Percentiles rank a stretch among this genome's conserved stretches.
Conservation (phyloP, 1,140 invertebrate species). For the Phocides pigmalion region DNA sequence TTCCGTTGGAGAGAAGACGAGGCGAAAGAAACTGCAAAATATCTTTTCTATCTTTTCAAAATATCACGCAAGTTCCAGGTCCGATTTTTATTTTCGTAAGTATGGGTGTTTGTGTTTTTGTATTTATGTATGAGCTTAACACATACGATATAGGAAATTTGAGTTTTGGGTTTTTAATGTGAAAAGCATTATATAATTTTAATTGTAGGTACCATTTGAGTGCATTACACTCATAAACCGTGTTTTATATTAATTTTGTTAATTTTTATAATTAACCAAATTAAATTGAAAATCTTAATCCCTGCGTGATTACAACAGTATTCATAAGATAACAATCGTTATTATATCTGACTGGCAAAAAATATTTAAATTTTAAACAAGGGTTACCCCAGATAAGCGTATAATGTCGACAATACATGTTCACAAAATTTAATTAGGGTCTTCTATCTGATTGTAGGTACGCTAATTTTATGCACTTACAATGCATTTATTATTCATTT, state of each 20-base stretch:
- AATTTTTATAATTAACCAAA: conserved; percentile 16
- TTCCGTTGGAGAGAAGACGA: no score
- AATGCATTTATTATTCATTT: conserved; percentile 20
- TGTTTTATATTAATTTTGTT: conserved; percentile 12
- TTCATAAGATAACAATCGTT: conserved; percentile 12
- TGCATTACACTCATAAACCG: conserved; percentile 15
- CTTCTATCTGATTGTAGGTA: conserved; percentile 12
- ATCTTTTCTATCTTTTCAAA: no score
- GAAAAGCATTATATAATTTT: no score
- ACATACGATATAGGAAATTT: not conserved
- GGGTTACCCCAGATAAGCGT: conserved; percentile 10
- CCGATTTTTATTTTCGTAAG: no score
- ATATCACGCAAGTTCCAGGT: no score
- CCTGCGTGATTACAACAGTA: conserved; percentile 13
- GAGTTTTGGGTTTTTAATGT: no score
- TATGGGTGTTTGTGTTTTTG: no score
- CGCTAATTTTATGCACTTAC: conserved; percentile 30
- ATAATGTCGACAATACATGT: conserved; percentile 17
- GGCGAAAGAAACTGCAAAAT: no score
- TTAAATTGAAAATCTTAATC: conserved; percentile 15
- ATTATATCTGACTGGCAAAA: conserved; percentile 8
- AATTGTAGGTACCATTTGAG: not conserved
- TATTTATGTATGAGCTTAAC: no score
- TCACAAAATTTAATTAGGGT: conserved; percentile 32
- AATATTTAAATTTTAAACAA: conserved; percentile 10